Base-by-base conservation (phyloP, 2,888 invertebrate species). In the Dioctria linearis region DNA sequence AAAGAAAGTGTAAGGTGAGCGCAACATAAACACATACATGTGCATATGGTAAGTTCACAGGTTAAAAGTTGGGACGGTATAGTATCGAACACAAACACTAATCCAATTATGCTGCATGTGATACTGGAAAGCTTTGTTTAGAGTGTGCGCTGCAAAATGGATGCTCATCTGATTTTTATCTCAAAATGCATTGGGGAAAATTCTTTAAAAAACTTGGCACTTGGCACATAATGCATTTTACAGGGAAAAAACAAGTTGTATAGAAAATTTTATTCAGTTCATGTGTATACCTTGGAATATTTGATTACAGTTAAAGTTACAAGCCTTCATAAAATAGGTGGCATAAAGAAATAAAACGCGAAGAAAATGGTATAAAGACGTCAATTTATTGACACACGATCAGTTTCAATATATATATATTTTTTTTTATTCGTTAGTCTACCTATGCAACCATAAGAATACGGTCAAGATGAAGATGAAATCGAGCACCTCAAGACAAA, bases 141-240 rank as follows among this genome's bases (percentile, higher is more conserved):
- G 43, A 75, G 42, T 61, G 57, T 75, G 57, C 59, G 61, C 39
- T 57, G 42, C 75, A 75, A 75, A 75, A 75, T 75, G 75, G 75
- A 75, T 75, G 75, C 75, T 75, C 42, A 75, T 25, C 4, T 54
- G 39, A 42, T 71, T 39, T 49, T 13, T 54, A 67, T 67, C 49
- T 43, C 25, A 25, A 25, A 25, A 66, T 43, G 3, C 3, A 4
- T 46, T 6, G 46, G 11, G 5, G 4, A 66, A 9, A 42, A 66
- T 66, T 43, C 25, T 67, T 67, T 25, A 67, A 8, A 25, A 67
- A 67, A n/a, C 46, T 43, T 43, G 25, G n/a, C 42, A 67, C 11
- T 67, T 46, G 46, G 43, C 40, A 6, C 0, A 8, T 6, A 46
- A 8, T 46, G 5, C 46, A 46, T 6, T 46, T 8, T 6, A 46